phyloP scores from a whole-genome alignment of 2,888 invertebrate species.

The Agelastica alni region DNA sequence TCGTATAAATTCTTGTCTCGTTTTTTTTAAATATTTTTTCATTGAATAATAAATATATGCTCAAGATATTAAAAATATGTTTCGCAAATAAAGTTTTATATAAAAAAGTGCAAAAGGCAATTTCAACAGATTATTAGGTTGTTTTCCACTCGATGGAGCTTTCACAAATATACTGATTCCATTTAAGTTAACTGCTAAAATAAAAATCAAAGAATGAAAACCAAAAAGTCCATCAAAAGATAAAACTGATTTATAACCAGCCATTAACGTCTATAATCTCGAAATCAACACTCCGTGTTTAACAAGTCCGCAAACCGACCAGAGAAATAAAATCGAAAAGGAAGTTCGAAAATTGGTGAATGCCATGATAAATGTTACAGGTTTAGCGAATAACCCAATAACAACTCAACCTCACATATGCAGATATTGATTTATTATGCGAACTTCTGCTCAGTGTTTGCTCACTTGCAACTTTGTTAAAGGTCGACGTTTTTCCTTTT shows the following conservation, averaged over 20 bases:
- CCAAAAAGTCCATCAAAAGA: constrained; percentile 9
- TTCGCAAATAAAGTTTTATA: no score
- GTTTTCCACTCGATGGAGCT: no score
- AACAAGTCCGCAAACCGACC: constrained; percentile 21
- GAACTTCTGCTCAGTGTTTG: constrained; percentile 5
- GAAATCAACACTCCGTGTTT: constrained; percentile 18
- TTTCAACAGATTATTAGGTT: no score
- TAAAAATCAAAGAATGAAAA: not conserved
- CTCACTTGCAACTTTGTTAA: no score
- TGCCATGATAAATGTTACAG: constrained; percentile 41
- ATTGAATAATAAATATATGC: no score
- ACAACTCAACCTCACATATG: constrained; percentile 45
- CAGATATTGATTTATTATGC: constrained; percentile 48
- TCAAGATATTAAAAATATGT: no score
- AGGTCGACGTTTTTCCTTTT: no score
- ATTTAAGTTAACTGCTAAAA: not conserved
- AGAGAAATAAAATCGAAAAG: constrained; percentile 32
- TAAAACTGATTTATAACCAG: constrained; percentile 3
- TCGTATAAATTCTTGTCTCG: no score
- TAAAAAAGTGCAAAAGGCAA: no score
- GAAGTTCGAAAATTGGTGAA: constrained; percentile 35
- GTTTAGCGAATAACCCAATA: constrained; percentile 36
- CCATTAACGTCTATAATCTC: constrained; percentile 21
- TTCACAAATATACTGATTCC: no score
- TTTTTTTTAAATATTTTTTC: no score